A percentile compares a stretch with the other conserved stretches of the same genome.
These are phyloP conservation scores for Melangyna quadrimaculata DNA, from an alignment of 2,888 invertebrate species.

Conservation along the genomic window DNA sequence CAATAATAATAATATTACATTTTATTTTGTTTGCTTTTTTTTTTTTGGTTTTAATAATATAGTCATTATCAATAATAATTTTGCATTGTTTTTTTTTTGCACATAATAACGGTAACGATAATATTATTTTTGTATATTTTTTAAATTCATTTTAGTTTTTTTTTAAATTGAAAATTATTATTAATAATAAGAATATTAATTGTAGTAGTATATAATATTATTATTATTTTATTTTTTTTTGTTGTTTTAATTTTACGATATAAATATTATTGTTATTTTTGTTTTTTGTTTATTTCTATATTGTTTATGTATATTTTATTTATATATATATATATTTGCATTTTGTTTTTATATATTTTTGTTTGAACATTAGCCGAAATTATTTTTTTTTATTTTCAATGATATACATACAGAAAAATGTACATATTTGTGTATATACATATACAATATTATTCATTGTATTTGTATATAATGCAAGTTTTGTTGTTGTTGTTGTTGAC, in stretches of 20 bases:
- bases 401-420: slow-evolving; percentile 73
- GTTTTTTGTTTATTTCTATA: slow-evolving; percentile 73
- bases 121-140: slow-evolving; percentile 42
- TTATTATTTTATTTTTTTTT: slow-evolving; percentile 77
- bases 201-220: slow-evolving; percentile 68
- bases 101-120: slow-evolving; percentile 65
- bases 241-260: slow-evolving; percentile 71
- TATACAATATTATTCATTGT: slow-evolving; percentile 72
- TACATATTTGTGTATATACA: slow-evolving; percentile 76
- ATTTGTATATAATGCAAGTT: slow-evolving; percentile 62
- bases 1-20: slow-evolving; percentile 67
- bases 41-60: slow-evolving; percentile 46
- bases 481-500: slow-evolving; percentile 54
- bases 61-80: slow-evolving; percentile 69
- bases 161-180: slow-evolving; percentile 62
- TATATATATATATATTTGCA: slow-evolving; percentile 76
- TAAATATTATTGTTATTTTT: slow-evolving; percentile 74
- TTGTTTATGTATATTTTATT: slow-evolving; percentile 56
- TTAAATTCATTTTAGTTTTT: slow-evolving; percentile 29
- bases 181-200: slow-evolving; percentile 71
- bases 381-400: slow-evolving; percentile 70
- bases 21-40: neutral
- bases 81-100: slow-evolving; percentile 37
- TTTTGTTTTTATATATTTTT: slow-evolving; percentile 73
- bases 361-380: slow-evolving; percentile 71